phyloP scores from a whole-genome alignment of 2,797 vertebrate genomes.

The Onychomys arenicola region DNA sequence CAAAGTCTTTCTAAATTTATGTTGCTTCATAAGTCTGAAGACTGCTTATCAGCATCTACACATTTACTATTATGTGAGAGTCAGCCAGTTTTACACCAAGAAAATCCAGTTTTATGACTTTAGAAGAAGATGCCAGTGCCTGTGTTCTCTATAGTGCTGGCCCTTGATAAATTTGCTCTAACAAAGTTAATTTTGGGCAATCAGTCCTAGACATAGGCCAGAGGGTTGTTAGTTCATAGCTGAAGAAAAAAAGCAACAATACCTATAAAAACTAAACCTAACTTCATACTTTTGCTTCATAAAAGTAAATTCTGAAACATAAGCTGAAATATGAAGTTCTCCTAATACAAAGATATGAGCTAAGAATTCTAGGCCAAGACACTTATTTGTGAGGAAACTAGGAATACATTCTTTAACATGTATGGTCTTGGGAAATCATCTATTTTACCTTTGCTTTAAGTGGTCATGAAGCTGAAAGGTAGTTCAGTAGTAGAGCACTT shows the following conservation, averaged over 20 bases:
- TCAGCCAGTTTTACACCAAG: neutral
- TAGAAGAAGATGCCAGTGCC: neutral
- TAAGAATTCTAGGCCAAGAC: neutral
- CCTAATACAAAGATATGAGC: neutral
- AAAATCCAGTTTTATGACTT: conserved; percentile 53
- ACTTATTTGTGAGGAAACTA: neutral
- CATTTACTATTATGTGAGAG: conserved; percentile 25
- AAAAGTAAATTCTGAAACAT: neutral
- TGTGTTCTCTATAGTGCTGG: neutral
- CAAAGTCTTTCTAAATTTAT: conserved; percentile 36
- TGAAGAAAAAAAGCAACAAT: neutral
- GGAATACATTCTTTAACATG: neutral
- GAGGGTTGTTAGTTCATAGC: neutral
- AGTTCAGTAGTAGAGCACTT: neutral
- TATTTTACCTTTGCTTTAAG: neutral
- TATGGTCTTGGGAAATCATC: neutral
- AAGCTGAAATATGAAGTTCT: conserved; percentile 18
- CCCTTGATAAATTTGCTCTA: neutral
- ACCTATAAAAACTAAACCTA: conserved; percentile 5
- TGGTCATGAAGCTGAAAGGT: neutral
- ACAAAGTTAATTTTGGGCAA: conserved; percentile 18
- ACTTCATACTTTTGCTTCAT: neutral
- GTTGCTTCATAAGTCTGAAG: conserved; percentile 10
- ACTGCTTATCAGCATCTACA: conserved; percentile 2
- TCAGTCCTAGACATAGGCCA: neutral